phyloP scores from a whole-genome alignment of 2,888 invertebrate genomes.

The Hirtodrosophila trivittata region DNA sequence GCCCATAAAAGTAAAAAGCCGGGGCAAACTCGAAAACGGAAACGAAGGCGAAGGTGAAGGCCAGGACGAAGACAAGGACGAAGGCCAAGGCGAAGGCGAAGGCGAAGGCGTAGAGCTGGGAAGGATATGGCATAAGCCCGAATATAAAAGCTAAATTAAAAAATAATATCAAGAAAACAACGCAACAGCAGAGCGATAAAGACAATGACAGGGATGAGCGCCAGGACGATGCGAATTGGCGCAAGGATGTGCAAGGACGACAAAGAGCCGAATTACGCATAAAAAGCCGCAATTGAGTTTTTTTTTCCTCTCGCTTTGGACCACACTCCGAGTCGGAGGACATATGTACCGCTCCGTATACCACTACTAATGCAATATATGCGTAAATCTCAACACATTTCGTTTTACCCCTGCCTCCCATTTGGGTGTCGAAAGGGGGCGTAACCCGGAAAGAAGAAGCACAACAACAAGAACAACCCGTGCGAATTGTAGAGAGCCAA shows the following conservation, averaged over 20 bases:
- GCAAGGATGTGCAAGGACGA: conserved; percentile 36
- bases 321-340: not conserved
- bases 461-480: conserved; percentile 31
- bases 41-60: conserved; percentile 1
- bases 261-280: conserved; percentile 71
- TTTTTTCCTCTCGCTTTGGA: conserved; percentile 27
- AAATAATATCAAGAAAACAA: conserved; percentile 68
- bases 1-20: conserved; percentile 58
- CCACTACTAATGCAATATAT: conserved; percentile 47
- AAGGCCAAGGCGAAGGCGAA: not conserved
- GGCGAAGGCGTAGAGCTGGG: conserved; percentile 3
- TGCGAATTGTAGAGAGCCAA: conserved; percentile 30
- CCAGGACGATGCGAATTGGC: not conserved
- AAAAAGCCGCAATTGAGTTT: conserved; percentile 76
- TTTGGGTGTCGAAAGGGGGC: conserved; percentile 19
- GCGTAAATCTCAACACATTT: conserved; percentile 71
- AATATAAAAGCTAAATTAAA: conserved; percentile 77
- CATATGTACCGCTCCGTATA: conserved; percentile 1
- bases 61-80: conserved; percentile 3
- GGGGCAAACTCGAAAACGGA: conserved; percentile 15
- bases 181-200: conserved; percentile 17
- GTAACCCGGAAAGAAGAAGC: conserved; percentile 22
- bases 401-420: conserved; percentile 36
- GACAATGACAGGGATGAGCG: conserved; percentile 1
- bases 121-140: conserved; percentile 51